phyloP scores from a whole-genome alignment of 1,140 invertebrate species.

The Heliconius himera region DNA sequence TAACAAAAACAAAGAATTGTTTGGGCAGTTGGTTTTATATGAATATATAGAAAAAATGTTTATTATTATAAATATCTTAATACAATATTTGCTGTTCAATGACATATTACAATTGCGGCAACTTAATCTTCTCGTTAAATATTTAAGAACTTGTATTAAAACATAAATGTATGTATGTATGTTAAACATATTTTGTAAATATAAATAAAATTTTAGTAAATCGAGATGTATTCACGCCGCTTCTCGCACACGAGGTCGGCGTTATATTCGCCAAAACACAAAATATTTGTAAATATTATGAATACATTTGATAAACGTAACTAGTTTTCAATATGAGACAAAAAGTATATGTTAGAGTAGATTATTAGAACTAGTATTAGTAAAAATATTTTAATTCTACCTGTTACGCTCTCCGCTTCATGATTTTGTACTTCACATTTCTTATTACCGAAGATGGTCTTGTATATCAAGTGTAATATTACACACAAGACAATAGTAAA shows the following conservation, averaged over 20 bases:
- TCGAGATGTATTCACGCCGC: not conserved
- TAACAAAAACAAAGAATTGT: not conserved
- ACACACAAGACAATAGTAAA: slow-evolving; percentile 61
- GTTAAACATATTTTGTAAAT: not conserved
- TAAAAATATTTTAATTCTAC: slow-evolving; percentile 44
- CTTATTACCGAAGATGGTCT: slow-evolving; percentile 64
- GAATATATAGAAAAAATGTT: not conserved
- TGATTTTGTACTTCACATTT: slow-evolving; percentile 60
- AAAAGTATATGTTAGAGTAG: not conserved
- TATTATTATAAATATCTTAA: not conserved
- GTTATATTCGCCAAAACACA: not conserved
- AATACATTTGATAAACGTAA: not conserved
- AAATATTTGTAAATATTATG: slow-evolving; percentile 1
- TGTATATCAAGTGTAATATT: slow-evolving; percentile 69
- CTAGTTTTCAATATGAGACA: not conserved
- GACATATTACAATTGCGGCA: not conserved
- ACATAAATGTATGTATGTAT: not conserved
- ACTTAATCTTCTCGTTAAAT: not conserved
- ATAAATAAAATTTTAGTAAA: not conserved
- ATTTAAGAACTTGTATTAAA: not conserved
- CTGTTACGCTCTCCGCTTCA: slow-evolving; percentile 66
- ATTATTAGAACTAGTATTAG: not conserved
- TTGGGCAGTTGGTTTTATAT: slow-evolving; percentile 18
- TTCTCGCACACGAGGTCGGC: not conserved
- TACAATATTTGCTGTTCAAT: not conserved